Evolutionary conservation across 2,888 invertebrate genomes (phyloP).

Genomic region (Tricholauxania praeusta): DNA sequence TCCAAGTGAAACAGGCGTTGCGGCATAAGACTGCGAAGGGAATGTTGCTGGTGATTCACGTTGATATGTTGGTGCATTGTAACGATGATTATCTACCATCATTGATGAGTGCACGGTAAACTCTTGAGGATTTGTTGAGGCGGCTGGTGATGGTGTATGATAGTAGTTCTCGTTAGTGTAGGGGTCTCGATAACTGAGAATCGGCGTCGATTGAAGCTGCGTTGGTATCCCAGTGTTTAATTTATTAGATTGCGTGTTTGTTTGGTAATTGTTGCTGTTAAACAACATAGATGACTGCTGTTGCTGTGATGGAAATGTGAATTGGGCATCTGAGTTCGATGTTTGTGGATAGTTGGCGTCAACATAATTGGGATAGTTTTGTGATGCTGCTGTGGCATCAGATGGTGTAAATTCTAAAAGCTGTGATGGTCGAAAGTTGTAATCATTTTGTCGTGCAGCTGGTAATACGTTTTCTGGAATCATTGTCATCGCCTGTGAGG

Average conservation of each 20-base stretch:
- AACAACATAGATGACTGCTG: conserved; percentile 13
- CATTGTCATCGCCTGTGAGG: conserved; percentile 45
- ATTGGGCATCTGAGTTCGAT: conserved; percentile 42
- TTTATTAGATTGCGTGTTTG: conserved; percentile 42
- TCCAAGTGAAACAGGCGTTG: background rate
- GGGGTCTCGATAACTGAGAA: conserved; percentile 60
- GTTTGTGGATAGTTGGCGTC: conserved; percentile 16
- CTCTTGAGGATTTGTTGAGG: conserved; percentile 46
- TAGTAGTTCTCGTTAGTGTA: conserved; percentile 59
- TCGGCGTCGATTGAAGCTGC: conserved; percentile 55
- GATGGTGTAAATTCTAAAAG: conserved; percentile 59
- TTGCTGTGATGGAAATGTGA: conserved; percentile 44
- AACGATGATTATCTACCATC: conserved; percentile 49
- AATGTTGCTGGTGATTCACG: conserved; percentile 19
- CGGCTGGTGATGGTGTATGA: conserved; percentile 47
- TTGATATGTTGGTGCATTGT: background rate
- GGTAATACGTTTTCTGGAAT: background rate
- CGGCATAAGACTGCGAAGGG: background rate
- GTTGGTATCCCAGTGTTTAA: conserved; percentile 48
- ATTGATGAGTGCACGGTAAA: conserved; percentile 63
- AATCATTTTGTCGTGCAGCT: conserved; percentile 9
- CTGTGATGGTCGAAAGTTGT: conserved; percentile 57
- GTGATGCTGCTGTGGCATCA: conserved; percentile 52
- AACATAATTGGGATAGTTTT: conserved; percentile 47
- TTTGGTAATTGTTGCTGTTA: conserved; percentile 27